Conservation (phyloP, 2,797 vertebrate genomes). For the Lophius americanus region DNA sequence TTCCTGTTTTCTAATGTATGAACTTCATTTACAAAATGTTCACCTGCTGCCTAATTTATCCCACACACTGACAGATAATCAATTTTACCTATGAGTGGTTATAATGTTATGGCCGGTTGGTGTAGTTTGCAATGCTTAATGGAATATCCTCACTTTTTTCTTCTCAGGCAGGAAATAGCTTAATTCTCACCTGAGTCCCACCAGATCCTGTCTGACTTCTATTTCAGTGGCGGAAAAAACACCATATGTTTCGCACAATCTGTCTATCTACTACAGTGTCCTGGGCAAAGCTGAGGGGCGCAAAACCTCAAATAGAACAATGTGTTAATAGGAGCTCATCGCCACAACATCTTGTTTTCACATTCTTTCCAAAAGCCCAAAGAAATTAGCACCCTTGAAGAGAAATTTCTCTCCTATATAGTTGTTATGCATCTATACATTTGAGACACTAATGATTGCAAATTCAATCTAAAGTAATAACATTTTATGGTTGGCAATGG, state of each 20-base stretch:
- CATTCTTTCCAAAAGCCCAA: conserved; percentile 60
- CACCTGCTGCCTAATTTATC: no score
- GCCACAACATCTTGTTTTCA: conserved; percentile 54
- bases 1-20: no score
- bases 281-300: conserved; percentile 62
- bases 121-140: conserved; percentile 25
- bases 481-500: conserved; percentile 13
- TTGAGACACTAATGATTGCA: conserved; percentile 17
- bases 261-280: conserved; percentile 42
- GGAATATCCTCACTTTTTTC: conserved; percentile 30
- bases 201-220: conserved; percentile 65
- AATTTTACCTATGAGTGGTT: no score
- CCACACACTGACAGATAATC: no score
- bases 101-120: no score
- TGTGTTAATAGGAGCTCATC: conserved; percentile 59
- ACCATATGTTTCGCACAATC: conserved; percentile 63
- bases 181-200: conserved; percentile 70
- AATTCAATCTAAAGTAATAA: conserved; percentile 42
- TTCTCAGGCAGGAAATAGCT: conserved; percentile 50
- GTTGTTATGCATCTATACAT: conserved; percentile 21
- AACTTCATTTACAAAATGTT: no score
- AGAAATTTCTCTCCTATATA: conserved; percentile 40
- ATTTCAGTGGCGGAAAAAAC: conserved; percentile 70
- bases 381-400: conserved; percentile 62
- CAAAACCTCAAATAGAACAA: conserved; percentile 72